A percentile compares a stretch with the other conserved stretches of the same genome.
Conservation (phyloP, 2,797 vertebrate species). For the Danio aesculapii region DNA sequence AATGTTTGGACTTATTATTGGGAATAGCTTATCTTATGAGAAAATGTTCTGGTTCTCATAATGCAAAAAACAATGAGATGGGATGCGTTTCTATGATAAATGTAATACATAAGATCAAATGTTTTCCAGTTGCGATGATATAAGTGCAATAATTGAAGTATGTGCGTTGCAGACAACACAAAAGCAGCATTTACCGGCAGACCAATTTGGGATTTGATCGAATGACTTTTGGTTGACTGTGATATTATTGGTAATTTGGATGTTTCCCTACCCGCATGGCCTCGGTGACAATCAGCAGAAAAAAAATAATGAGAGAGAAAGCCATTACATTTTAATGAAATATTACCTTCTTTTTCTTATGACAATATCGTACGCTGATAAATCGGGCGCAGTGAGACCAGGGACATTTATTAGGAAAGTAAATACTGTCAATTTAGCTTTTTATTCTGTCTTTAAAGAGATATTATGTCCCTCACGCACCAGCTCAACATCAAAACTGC, state of each 20-base stretch:
- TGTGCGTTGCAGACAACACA: neutral
- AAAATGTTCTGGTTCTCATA: too few relatives aligned
- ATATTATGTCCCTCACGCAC: slow-evolving; percentile 3
- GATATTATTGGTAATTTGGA: slow-evolving; percentile 13
- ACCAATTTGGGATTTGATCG: slow-evolving; percentile 2
- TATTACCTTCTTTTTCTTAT: neutral
- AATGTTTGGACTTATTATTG: too few relatives aligned
- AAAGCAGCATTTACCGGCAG: neutral
- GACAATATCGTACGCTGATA: neutral
- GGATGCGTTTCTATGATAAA: too few relatives aligned
- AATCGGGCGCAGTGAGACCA: neutral
- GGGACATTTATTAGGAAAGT: neutral
- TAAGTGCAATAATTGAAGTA: neutral
- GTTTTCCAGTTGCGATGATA: too few relatives aligned
- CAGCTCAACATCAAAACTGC: slow-evolving; percentile 19
- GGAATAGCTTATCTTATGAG: too few relatives aligned
- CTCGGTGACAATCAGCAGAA: slow-evolving; percentile 1
- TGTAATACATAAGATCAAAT: too few relatives aligned
- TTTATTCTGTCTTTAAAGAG: slow-evolving; percentile 8
- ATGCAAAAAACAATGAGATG: too few relatives aligned
- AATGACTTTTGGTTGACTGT: neutral
- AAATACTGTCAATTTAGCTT: slow-evolving; percentile 18
- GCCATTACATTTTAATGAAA: slow-evolving; percentile 24
- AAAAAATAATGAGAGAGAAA: slow-evolving; percentile 5
- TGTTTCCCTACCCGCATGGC: neutral